Conservation (phyloP, 1,140 invertebrate species). For the Uloborus diversus region DNA sequence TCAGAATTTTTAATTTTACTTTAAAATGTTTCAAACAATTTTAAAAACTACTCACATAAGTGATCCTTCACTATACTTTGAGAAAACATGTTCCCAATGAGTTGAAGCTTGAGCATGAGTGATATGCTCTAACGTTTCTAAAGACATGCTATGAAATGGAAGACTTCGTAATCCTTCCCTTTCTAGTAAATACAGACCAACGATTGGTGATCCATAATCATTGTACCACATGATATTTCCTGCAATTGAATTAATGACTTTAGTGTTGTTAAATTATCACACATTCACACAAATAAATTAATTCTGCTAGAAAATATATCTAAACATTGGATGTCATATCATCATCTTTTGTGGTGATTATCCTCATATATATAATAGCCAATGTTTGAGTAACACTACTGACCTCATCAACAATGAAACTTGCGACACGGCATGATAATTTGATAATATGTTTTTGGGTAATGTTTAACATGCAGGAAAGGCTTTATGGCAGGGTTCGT, state of each 20-base stretch:
- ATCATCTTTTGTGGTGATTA: too few relatives aligned
- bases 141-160: constrained; percentile 85
- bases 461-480: too few relatives aligned
- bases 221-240: constrained; percentile 86
- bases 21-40: too few relatives aligned
- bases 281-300: too few relatives aligned
- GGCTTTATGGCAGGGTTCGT: too few relatives aligned
- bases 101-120: constrained; percentile 48
- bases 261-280: neutral
- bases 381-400: too few relatives aligned
- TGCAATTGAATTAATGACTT: constrained; percentile 59
- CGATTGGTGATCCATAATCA: constrained; percentile 87
- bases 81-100: constrained; percentile 45
- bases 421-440: too few relatives aligned
- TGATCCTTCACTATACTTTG: constrained; percentile 70
- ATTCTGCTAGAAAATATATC: neutral
- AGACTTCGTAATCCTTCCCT: constrained; percentile 80
- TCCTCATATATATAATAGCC: too few relatives aligned
- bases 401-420: too few relatives aligned
- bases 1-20: too few relatives aligned
- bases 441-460: too few relatives aligned
- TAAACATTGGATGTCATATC: neutral
- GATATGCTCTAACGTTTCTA: constrained; percentile 82
- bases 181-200: constrained; percentile 85
- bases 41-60: constrained; percentile 79